Evolutionary conservation across 2,888 invertebrate genomes (phyloP).

Genomic region (Aleiodes alternator): DNA sequence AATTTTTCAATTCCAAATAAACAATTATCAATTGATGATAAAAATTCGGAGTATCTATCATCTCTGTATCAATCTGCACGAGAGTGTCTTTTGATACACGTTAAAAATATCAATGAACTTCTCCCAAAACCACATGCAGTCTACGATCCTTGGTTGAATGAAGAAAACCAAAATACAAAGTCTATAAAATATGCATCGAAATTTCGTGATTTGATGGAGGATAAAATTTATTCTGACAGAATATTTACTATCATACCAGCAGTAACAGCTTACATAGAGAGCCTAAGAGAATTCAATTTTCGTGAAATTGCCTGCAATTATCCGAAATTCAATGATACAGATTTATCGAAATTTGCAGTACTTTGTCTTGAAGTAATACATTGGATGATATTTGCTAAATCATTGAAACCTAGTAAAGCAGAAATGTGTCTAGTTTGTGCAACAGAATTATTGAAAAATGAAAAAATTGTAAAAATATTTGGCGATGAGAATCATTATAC

Average conservation of each 20-base stretch:
- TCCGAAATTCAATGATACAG: constrained; percentile 74
- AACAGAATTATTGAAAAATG: constrained; percentile 78
- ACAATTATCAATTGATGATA: constrained; percentile 38
- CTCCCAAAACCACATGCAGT: constrained; percentile 78
- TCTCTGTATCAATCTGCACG: constrained; percentile 78
- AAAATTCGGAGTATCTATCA: constrained; percentile 53
- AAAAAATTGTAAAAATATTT: constrained; percentile 74
- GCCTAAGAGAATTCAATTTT: constrained; percentile 73
- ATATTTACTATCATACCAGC: constrained; percentile 78
- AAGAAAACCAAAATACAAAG: constrained; percentile 60
- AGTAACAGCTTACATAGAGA: constrained; percentile 77
- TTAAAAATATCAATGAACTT: constrained; percentile 76
- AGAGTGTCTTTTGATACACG: constrained; percentile 77
- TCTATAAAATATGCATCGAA: constrained; percentile 76
- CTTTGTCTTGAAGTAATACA: constrained; percentile 78
- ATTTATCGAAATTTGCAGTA: constrained; percentile 79
- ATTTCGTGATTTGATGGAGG: constrained; percentile 77
- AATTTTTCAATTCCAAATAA: constrained; percentile 58
- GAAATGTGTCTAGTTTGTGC: constrained; percentile 78
- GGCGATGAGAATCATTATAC: constrained; percentile 75
- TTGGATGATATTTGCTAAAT: constrained; percentile 62
- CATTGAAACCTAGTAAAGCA: constrained; percentile 63
- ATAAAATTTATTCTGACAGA: constrained; percentile 76
- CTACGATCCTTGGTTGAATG: constrained; percentile 65
- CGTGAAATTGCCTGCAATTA: constrained; percentile 63